Evolutionary conservation across 2,113 vertebrate species (phyloP).

Genomic region (Xyliphius kryptos): DNA sequence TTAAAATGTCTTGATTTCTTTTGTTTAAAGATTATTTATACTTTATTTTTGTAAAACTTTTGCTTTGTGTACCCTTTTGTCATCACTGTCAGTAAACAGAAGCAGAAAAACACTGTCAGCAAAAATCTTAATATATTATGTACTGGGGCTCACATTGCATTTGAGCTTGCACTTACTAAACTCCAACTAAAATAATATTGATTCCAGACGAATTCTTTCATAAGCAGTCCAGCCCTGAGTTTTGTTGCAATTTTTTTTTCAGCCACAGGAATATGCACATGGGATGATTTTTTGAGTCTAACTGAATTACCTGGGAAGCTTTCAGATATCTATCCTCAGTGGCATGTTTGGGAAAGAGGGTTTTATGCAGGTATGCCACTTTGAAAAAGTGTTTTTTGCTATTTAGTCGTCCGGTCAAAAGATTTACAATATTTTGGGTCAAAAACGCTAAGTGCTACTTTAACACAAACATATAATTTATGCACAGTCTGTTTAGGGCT

Average conservation of each 20-base stretch:
- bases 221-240: slow-evolving; percentile 20
- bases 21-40: no score
- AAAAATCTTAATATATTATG: background rate
- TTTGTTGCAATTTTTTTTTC: slow-evolving; percentile 27
- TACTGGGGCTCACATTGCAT: background rate
- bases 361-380: background rate
- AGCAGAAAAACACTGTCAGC: background rate
- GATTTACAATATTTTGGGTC: no score
- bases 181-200: background rate
- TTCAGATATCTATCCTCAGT: slow-evolving; percentile 20
- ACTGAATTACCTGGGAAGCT: slow-evolving; percentile 35
- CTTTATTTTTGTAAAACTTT: slow-evolving; percentile 2
- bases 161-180: slow-evolving; percentile 13
- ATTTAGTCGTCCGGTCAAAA: no score
- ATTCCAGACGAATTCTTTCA: background rate
- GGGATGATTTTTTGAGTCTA: slow-evolving; percentile 33
- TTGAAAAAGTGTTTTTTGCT: no score
- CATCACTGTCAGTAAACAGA: slow-evolving; percentile 1
- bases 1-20: no score
- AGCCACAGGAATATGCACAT: slow-evolving; percentile 11
- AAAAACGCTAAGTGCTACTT: no score
- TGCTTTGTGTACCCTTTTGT: slow-evolving; percentile 10
- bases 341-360: slow-evolving; percentile 19
- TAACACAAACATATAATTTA: slow-evolving; percentile 10
- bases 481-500: background rate